These are phyloP conservation scores for Caenorhabditis sp. DNA, from an alignment of 2,888 invertebrate species.

Conservation along the genomic window DNA sequence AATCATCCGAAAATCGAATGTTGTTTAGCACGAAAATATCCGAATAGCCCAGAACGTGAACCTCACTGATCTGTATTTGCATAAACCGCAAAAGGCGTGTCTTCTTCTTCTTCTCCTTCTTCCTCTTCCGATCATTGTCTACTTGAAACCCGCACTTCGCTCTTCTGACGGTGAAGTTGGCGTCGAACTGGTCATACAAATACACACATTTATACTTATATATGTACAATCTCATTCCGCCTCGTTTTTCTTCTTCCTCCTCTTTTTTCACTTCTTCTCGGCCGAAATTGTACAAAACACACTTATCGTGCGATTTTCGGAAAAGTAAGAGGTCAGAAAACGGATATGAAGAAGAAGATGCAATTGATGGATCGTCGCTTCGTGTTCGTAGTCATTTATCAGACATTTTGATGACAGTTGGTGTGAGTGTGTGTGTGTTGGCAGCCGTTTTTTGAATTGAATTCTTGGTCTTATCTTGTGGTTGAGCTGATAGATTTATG, in stretches of 20 bases:
- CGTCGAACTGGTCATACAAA: constrained; percentile 36
- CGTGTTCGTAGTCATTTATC: neutral
- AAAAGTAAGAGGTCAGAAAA: too few species aligned
- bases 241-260: neutral
- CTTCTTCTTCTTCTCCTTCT: constrained; percentile 18
- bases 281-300: too few species aligned
- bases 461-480: too few species aligned
- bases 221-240: constrained; percentile 3
- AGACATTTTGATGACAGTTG: constrained; percentile 5
- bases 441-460: too few species aligned
- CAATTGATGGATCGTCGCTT: constrained; percentile 22
- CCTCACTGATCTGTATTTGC: constrained; percentile 17
- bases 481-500: too few species aligned
- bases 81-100: constrained; percentile 33
- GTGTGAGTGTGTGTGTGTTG: too few species aligned
- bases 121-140: neutral
- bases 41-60: constrained; percentile 3
- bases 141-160: too few species aligned
- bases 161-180: constrained; percentile 15
- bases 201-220: constrained; percentile 8
- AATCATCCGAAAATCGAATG: too few species aligned
- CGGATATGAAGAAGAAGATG: constrained; percentile 14
- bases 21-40: too few species aligned
- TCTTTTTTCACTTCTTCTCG: too few species aligned
- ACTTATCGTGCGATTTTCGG: too few species aligned